Evolutionary conservation across 1,140 invertebrate species (phyloP).

Genomic region (Scaptomyza montana): DNA sequence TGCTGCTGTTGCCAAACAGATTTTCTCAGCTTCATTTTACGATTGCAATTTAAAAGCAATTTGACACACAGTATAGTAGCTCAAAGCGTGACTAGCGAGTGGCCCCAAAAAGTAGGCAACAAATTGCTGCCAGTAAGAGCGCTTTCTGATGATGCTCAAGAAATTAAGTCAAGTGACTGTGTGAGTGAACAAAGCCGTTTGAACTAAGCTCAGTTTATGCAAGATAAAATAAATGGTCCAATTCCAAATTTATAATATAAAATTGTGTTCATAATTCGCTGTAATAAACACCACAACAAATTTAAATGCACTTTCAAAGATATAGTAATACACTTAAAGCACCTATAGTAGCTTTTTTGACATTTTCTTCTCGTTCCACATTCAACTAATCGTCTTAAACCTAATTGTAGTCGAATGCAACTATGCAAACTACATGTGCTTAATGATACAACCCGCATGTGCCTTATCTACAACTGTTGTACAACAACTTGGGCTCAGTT

Average conservation of each 20-base stretch:
- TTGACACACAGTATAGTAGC: conserved; percentile 30
- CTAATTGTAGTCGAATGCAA: conserved; percentile 9
- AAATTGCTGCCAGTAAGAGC: conserved; percentile 24
- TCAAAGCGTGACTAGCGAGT: conserved; percentile 35
- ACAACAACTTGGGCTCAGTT: not conserved
- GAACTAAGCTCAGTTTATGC: too few relatives aligned
- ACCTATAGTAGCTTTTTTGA: too few relatives aligned
- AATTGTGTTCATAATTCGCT: too few relatives aligned
- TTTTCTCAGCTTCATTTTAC: conserved; percentile 31
- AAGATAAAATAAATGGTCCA: too few relatives aligned
- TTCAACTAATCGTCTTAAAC: not conserved
- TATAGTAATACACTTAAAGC: too few relatives aligned
- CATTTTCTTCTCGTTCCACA: not conserved
- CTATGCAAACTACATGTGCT: conserved; percentile 6
- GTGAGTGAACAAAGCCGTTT: too few relatives aligned
- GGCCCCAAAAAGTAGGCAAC: conserved; percentile 53
- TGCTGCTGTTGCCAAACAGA: conserved; percentile 28
- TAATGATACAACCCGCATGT: conserved; percentile 1
- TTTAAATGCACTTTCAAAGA: too few relatives aligned
- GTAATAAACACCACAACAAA: too few relatives aligned
- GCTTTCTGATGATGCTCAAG: not conserved
- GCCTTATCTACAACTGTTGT: conserved; percentile 24
- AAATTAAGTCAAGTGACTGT: conserved; percentile 9
- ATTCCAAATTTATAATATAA: too few relatives aligned
- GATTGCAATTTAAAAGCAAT: conserved; percentile 56